Base-by-base conservation (phyloP, 1,140 invertebrate genomes). In the Heliothis subflexa region DNA sequence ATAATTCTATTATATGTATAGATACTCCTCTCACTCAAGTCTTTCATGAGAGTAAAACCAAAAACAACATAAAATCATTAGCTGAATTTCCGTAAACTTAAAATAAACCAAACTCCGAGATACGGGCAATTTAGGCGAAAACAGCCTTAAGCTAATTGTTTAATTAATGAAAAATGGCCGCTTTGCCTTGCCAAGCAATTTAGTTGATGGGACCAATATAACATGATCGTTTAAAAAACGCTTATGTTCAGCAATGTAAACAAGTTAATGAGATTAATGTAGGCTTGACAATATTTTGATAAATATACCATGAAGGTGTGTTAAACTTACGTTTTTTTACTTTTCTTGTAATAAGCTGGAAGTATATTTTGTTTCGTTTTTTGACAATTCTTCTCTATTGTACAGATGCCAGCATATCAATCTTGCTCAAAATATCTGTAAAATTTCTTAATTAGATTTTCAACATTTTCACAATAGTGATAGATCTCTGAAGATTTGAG, bases 201-300 rank as follows among this genome's bases (percentile, higher is more conserved):
- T 71, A 55, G 25, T n/a, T 71, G 50, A 71, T 71, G 50, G 21
- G 5, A 0, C 0, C 45, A 28, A 55, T 28, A 40, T 28, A 40
- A 54, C 40, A 54, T 16, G 68, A 71, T 71, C 68, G 50, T 71
- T 71, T 71, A 55, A 71, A 71, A 71, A 71, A 14, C 50, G 50
- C 50, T 71, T 71, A 40, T 13, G 9, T n/a, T 33, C 47, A 25
- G 21, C 13, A 18, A 50, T 21, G n/a, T 11, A 71, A 71, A 55
- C 52, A 71, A 71, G 13, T 3, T 54, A 71, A 71, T 55, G 25
- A 55, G 68, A 54, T 71, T 71, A 55, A 33, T 55, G 9, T 71
- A n/a, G 9, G 49, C 66, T 52, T 21, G 45, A 18, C 49, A n/a
- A 25, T 50, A 50, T 68, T 68, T 68, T 49, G 16, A 49, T 40